Conservation (phyloP, 2,888 invertebrate species). For the Melanargia galathea region DNA sequence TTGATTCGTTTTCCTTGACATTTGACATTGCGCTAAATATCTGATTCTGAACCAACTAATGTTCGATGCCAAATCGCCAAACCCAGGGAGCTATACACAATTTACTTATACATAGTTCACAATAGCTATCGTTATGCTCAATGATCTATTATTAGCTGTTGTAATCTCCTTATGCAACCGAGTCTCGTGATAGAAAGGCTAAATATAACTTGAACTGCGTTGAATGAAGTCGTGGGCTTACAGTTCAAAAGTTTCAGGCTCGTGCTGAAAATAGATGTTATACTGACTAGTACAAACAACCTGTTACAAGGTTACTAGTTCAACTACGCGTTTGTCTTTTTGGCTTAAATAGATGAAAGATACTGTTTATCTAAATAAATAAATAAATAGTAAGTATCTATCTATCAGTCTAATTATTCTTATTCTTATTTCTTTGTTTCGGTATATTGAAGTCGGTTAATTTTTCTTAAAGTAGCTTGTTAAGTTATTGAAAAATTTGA, state of each 20-base stretch:
- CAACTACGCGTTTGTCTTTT: too few relatives aligned
- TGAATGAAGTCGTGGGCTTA: slow-evolving; percentile 9
- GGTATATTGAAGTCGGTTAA: too few relatives aligned
- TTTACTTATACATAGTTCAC: too few relatives aligned
- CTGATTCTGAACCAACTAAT: background rate
- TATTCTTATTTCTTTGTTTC: too few relatives aligned
- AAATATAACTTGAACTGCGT: slow-evolving; percentile 4
- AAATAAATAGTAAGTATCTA: too few relatives aligned
- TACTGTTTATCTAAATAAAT: too few relatives aligned
- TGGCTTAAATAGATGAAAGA: too few relatives aligned
- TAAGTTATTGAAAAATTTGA: too few relatives aligned
- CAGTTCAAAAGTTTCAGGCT: background rate
- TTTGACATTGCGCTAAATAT: slow-evolving; percentile 16
- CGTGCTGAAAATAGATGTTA: background rate
- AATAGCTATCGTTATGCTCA: slow-evolving; percentile 5
- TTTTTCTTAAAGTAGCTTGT: too few relatives aligned
- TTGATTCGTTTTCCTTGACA: background rate
- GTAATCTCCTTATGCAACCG: slow-evolving; percentile 33
- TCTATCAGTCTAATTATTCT: too few relatives aligned
- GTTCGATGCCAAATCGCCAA: slow-evolving; percentile 3
- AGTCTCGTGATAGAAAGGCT: slow-evolving; percentile 27
- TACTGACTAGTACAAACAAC: background rate
- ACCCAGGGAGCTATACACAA: background rate
- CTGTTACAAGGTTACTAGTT: background rate
- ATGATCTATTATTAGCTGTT: slow-evolving; percentile 28